Evolutionary conservation across 1,140 invertebrate species (phyloP).

Genomic region (Globodera rostochiensis): DNA sequence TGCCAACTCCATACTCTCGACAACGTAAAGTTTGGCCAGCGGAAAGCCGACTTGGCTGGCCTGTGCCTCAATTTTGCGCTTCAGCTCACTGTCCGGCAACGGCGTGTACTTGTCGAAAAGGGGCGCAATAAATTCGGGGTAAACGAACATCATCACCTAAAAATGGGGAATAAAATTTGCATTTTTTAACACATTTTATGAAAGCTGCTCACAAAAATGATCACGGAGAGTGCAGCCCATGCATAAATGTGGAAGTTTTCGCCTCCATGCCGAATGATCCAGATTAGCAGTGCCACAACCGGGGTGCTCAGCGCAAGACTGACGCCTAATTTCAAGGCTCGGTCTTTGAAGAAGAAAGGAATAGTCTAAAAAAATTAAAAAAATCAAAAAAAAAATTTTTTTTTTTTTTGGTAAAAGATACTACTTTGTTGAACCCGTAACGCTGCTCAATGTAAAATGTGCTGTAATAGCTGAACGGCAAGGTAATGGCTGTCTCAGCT

Average conservation of each 20-base stretch:
- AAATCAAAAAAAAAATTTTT: too few species aligned
- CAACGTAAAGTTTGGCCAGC: constrained; percentile 90
- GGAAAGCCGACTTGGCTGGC: constrained; percentile 87
- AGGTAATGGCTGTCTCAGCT: constrained; percentile 43
- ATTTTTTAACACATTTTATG: constrained; percentile 10
- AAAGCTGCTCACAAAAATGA: constrained; percentile 68
- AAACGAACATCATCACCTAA: constrained; percentile 83
- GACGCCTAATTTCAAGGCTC: constrained; percentile 82
- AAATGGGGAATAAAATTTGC: too few species aligned
- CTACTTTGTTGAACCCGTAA: constrained; percentile 96
- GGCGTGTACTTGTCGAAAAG: constrained; percentile 98
- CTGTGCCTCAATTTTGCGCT: constrained; percentile 82
- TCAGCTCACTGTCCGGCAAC: constrained; percentile 84
- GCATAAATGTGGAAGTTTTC: constrained; percentile 92
- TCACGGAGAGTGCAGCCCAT: constrained; percentile 83
- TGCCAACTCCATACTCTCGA: constrained; percentile 75
- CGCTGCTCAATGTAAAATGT: constrained; percentile 94
- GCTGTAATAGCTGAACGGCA: constrained; percentile 78
- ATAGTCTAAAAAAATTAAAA: constrained; percentile 74
- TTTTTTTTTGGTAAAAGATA: constrained; percentile 52
- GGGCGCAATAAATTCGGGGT: constrained; percentile 94
- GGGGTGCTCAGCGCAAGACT: constrained; percentile 78
- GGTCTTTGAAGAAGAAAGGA: constrained; percentile 90
- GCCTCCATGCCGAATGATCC: constrained; percentile 79
- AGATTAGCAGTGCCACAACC: constrained; percentile 79